These are phyloP conservation scores for Callinectes sapidus DNA, from an alignment of 2,888 invertebrate genomes.

Conservation along the genomic window DNA sequence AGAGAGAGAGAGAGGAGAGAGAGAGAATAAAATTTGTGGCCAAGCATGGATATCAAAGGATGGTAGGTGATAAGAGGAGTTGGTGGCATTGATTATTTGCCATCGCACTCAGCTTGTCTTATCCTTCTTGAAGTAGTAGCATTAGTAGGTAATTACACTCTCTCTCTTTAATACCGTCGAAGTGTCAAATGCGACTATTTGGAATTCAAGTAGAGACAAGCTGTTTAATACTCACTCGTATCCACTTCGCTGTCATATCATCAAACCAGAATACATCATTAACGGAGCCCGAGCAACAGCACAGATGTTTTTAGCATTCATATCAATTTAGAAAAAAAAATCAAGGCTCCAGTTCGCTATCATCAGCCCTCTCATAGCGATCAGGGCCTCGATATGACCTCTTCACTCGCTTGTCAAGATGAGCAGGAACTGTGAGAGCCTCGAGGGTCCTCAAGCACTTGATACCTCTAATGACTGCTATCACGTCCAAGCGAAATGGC, in stretches of 20 bases:
- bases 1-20: too few relatives aligned
- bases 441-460: neutral
- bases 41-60: too few relatives aligned
- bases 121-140: too few relatives aligned
- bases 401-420: neutral
- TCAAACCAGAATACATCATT: too few relatives aligned
- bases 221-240: too few relatives aligned
- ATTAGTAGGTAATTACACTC: too few relatives aligned
- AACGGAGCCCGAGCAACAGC: neutral
- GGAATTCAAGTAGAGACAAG: too few relatives aligned
- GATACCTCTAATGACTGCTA: neutral
- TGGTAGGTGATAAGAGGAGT: neutral
- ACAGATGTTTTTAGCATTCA: neutral
- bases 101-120: neutral
- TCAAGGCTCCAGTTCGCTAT: neutral
- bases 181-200: too few relatives aligned
- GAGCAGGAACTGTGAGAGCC: neutral
- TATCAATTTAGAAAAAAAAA: neutral
- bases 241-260: neutral
- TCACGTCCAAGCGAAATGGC: neutral
- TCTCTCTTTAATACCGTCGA: too few relatives aligned
- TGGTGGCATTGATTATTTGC: neutral
- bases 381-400: slow-evolving; percentile 2
- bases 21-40: neutral
- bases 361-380: neutral